Evolutionary conservation across 2,113 vertebrate genomes (phyloP).

Genomic region (Neogobius melanostomus): DNA sequence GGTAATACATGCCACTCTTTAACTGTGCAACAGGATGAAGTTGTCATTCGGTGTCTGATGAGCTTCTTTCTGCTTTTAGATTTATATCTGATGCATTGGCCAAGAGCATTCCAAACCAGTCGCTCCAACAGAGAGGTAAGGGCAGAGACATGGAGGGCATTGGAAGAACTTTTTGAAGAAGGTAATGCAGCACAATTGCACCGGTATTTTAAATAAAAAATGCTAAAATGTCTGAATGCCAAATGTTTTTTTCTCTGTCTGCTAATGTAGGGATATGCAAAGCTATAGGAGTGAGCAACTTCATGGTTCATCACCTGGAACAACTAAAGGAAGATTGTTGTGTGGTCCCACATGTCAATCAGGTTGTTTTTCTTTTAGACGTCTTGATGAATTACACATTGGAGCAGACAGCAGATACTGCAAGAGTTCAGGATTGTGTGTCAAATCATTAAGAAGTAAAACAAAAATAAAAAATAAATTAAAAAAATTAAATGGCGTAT

Average conservation of each 20-base stretch:
- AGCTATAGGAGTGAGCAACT: slow-evolving; percentile 84
- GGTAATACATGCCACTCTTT: slow-evolving; percentile 52
- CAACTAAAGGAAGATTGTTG: slow-evolving; percentile 79
- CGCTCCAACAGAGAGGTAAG: slow-evolving; percentile 72
- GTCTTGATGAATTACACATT: too few species aligned
- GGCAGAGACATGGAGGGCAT: slow-evolving; percentile 77
- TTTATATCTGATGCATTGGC: slow-evolving; percentile 83
- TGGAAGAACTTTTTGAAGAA: slow-evolving; percentile 77
- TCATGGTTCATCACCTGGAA: slow-evolving; percentile 81
- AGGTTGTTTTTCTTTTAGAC: slow-evolving; percentile 55
- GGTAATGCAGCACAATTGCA: slow-evolving; percentile 41
- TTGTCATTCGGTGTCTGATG: background rate
- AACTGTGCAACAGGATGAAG: background rate
- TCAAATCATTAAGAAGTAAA: too few species aligned
- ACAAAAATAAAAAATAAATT: too few species aligned
- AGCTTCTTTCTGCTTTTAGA: slow-evolving; percentile 63
- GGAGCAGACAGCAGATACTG: too few species aligned
- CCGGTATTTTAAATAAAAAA: background rate
- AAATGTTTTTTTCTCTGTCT: background rate
- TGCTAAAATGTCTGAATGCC: background rate
- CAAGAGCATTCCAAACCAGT: slow-evolving; percentile 56
- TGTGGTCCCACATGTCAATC: slow-evolving; percentile 77
- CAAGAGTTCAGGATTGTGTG: too few species aligned
- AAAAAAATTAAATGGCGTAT: slow-evolving; percentile 86
- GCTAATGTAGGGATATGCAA: slow-evolving; percentile 72